Evolutionary conservation across 2,797 vertebrate genomes (phyloP).

Genomic region (Tolypeutes matacus): DNA sequence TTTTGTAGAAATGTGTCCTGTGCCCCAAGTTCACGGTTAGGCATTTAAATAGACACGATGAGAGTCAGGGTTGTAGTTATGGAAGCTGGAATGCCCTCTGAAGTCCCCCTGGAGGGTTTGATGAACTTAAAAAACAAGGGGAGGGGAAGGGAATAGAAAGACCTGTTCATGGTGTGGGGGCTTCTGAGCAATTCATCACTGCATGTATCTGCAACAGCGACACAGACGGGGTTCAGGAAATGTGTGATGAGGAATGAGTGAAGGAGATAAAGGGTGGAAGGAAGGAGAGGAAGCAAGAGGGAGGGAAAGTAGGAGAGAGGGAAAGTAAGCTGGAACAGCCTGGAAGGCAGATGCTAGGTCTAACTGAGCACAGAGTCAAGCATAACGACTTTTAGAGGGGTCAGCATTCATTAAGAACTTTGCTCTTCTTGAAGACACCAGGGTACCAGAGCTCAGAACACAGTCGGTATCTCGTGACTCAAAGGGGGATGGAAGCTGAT

Average conservation of each 20-base stretch:
- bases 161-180: background rate
- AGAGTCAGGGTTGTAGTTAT: background rate
- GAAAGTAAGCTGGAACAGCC: background rate
- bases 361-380: background rate
- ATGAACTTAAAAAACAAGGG: background rate
- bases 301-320: background rate
- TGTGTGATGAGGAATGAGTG: background rate
- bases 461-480: background rate
- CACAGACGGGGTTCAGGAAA: background rate
- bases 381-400: background rate
- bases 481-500: background rate
- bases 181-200: accelerated
- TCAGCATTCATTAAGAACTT: background rate
- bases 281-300: background rate
- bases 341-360: constrained; percentile 39
- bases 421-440: background rate
- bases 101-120: background rate
- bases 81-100: constrained; percentile 33
- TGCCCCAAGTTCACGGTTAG: background rate
- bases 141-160: background rate
- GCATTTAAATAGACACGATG: background rate
- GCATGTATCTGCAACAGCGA: accelerated
- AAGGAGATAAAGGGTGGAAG: background rate
- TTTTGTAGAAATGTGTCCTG: background rate
- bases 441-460: background rate